A percentile compares a stretch with the other conserved stretches of the same genome.
Conservation (phyloP, 2,888 invertebrate genomes). For the Himalopsyche tibetana region DNA sequence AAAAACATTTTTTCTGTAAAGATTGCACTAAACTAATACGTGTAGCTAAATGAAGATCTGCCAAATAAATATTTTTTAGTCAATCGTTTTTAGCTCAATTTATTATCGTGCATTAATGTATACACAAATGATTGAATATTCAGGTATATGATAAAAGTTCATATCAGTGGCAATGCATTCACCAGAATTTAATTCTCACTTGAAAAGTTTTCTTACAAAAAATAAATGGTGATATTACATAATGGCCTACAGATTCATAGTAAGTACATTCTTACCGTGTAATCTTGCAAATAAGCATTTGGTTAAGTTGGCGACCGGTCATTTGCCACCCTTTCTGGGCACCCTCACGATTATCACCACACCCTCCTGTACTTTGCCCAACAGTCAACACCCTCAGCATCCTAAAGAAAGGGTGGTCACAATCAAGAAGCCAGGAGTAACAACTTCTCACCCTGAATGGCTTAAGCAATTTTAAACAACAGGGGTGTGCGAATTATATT, state of each 20-base stretch:
- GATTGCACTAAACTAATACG: too few species aligned
- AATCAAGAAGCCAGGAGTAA: constrained; percentile 61
- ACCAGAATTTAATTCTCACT: too few species aligned
- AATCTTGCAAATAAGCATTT: constrained; percentile 58
- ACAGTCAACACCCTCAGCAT: constrained; percentile 20
- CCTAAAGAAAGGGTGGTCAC: constrained; percentile 53
- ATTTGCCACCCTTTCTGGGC: constrained; percentile 37
- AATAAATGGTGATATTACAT: too few species aligned
- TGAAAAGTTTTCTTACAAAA: too few species aligned
- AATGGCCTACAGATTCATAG: not conserved
- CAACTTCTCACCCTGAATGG: constrained; percentile 46
- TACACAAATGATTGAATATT: too few species aligned
- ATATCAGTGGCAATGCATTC: too few species aligned
- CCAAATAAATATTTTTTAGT: too few species aligned
- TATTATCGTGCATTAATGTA: too few species aligned
- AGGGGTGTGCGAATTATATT: not conserved
- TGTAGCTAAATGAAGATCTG: too few species aligned
- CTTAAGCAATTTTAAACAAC: constrained; percentile 26
- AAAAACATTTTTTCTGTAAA: too few species aligned
- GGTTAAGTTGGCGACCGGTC: constrained; percentile 51
- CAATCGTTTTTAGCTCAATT: too few species aligned
- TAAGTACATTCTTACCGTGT: constrained; percentile 45
- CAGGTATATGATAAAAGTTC: too few species aligned
- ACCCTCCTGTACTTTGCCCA: constrained; percentile 38
- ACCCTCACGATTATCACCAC: constrained; percentile 44